Percentiles rank a stretch among this genome's conserved stretches.
phyloP scores from a whole-genome alignment of 2,113 vertebrate species.

The Oncorhynchus tshawytscha region DNA sequence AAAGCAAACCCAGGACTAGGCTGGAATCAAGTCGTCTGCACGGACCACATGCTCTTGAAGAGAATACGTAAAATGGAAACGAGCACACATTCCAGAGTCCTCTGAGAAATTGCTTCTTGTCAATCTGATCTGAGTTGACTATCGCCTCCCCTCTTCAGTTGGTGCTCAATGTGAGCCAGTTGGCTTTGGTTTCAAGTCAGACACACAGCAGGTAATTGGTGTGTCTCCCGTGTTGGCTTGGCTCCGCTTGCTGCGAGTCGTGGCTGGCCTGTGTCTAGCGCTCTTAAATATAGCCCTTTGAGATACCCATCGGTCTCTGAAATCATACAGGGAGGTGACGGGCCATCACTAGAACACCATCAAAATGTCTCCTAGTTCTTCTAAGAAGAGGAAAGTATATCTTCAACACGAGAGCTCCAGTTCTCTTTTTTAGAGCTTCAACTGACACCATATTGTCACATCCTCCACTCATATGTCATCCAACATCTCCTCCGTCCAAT shows the following conservation, averaged over 20 bases:
- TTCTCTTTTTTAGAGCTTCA: neutral
- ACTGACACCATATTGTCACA: neutral
- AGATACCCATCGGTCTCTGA: constrained; percentile 31
- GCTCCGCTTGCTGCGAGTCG: constrained; percentile 34
- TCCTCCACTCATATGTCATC: constrained; percentile 51
- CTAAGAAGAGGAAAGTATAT: constrained; percentile 33
- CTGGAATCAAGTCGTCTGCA: constrained; percentile 53
- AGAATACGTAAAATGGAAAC: neutral
- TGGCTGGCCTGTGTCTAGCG: neutral
- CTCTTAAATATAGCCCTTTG: constrained; percentile 52
- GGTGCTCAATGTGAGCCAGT: constrained; percentile 34
- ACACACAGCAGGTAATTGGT: constrained; percentile 54
- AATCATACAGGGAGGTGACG: constrained; percentile 54
- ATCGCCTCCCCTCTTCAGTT: neutral
- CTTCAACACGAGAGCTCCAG: neutral
- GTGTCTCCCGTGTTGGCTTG: constrained; percentile 29
- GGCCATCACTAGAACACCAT: constrained; percentile 22
- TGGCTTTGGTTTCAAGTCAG: constrained; percentile 47
- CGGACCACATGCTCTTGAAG: constrained; percentile 50
- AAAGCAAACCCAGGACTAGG: constrained; percentile 32
- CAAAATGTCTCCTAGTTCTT: constrained; percentile 12
- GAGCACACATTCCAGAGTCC: too few relatives aligned
- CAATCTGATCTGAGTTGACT: constrained; percentile 15
- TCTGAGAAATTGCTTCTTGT: constrained; percentile 19
- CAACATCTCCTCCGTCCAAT: constrained; percentile 39